Evolutionary conservation across 2,113 vertebrate species (phyloP).

Genomic region (Galeopterus variegatus): DNA sequence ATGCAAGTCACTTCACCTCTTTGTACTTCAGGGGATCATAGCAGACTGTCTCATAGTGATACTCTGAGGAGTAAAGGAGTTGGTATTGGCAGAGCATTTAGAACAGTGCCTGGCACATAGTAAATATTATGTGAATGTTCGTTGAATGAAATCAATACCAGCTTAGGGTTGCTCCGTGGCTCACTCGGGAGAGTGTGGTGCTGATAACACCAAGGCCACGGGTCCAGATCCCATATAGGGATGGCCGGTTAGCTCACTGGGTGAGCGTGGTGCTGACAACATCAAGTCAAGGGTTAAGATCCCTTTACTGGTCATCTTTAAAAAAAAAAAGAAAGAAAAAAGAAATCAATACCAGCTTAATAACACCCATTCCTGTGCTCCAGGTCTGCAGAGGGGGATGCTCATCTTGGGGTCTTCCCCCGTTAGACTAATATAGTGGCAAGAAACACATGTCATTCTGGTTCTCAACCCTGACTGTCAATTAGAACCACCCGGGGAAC

Average conservation of each 20-base stretch:
- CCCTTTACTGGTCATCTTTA: no score
- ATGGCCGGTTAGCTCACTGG: no score
- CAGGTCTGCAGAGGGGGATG: background rate
- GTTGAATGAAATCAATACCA: background rate
- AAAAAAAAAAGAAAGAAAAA: background rate
- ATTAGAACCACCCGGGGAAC: background rate
- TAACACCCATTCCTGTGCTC: background rate
- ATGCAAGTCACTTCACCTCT: background rate
- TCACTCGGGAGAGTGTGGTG: no score
- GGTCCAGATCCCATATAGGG: no score
- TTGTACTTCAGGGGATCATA: background rate
- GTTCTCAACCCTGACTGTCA: background rate
- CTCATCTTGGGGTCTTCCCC: background rate
- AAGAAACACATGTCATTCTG: constrained; percentile 50
- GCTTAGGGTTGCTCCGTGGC: background rate
- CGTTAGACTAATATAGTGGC: background rate
- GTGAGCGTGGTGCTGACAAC: no score
- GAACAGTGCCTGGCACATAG: background rate
- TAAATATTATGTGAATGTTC: background rate
- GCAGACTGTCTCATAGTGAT: background rate
- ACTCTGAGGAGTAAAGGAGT: background rate
- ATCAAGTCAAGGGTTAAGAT: no score
- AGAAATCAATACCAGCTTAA: background rate
- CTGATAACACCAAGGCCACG: no score
- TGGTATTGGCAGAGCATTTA: background rate